These are phyloP conservation scores for Mythimna lalbum DNA, from an alignment of 2,888 invertebrate species.

Conservation along the genomic window DNA sequence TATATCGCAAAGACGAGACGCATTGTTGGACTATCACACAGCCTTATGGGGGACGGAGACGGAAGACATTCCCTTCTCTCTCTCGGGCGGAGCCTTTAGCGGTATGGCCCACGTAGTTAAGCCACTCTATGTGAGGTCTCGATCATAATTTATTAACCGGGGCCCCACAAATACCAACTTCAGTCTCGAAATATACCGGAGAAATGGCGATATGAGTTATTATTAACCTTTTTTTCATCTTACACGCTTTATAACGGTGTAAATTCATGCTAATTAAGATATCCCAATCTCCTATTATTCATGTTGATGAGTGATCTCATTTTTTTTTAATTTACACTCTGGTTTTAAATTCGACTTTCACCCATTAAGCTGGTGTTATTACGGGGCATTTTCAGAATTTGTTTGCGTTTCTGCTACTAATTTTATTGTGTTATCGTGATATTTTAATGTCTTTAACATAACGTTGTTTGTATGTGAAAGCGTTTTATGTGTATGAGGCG, in stretches of 20 bases:
- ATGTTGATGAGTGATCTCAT: constrained; percentile 70
- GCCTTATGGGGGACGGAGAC: constrained; percentile 54
- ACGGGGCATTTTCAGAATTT: constrained; percentile 70
- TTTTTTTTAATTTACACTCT: constrained; percentile 66
- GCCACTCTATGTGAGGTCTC: constrained; percentile 87
- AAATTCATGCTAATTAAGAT: constrained; percentile 82
- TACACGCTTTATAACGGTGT: constrained; percentile 73
- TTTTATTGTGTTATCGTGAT: constrained; percentile 81
- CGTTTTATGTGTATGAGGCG: constrained; percentile 60
- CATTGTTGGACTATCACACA: constrained; percentile 55
- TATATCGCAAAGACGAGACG: constrained; percentile 59
- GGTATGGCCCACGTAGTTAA: constrained; percentile 84
- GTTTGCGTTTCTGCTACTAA: constrained; percentile 73
- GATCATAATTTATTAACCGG: constrained; percentile 85
- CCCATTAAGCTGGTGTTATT: constrained; percentile 68
- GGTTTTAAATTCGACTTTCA: constrained; percentile 64
- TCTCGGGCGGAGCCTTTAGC: constrained; percentile 82
- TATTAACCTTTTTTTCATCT: constrained; percentile 69
- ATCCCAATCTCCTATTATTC: constrained; percentile 75
- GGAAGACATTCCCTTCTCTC: constrained; percentile 62
- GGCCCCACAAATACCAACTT: constrained; percentile 83
- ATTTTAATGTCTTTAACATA: constrained; percentile 59
- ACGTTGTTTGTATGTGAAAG: constrained; percentile 62
- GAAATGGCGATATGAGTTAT: constrained; percentile 82
- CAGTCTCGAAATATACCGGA: constrained; percentile 75